These are phyloP conservation scores for Anhinga rufa DNA, from an alignment of 2,113 vertebrate species.

Conservation along the genomic window DNA sequence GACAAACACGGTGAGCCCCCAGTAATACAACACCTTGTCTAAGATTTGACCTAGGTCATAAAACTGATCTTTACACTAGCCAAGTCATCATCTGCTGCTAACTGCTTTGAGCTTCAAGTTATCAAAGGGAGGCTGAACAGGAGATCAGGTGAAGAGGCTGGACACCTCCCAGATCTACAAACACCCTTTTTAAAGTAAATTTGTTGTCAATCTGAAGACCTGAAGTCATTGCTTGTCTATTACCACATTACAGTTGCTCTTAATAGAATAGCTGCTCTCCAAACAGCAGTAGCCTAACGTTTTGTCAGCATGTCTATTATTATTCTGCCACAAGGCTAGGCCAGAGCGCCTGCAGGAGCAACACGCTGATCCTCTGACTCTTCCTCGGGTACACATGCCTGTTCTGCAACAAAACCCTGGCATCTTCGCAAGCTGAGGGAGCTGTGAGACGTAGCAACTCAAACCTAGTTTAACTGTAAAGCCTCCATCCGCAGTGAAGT, in stretches of 20 bases:
- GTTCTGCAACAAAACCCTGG: neutral
- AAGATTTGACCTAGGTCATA: neutral
- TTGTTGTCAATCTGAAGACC: neutral
- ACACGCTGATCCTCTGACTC: neutral
- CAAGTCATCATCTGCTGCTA: neutral
- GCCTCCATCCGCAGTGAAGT: neutral
- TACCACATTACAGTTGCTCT: neutral
- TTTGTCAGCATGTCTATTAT: neutral
- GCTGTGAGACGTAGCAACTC: rapidly evolving
- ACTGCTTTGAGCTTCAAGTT: neutral
- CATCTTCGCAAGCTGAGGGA: neutral
- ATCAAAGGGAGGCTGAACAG: neutral
- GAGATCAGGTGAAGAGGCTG: neutral
- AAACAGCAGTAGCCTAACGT: neutral
- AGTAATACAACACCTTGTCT: neutral
- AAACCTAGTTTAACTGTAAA: neutral
- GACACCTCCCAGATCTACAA: neutral
- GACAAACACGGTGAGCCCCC: neutral
- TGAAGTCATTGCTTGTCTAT: neutral
- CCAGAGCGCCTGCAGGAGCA: neutral
- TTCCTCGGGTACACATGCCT: neutral
- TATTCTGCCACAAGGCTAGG: neutral
- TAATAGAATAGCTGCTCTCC: neutral
- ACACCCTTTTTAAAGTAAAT: neutral
- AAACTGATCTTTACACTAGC: neutral